phyloP scores from a whole-genome alignment of 2,888 invertebrate genomes.

The Torymus auratus region DNA sequence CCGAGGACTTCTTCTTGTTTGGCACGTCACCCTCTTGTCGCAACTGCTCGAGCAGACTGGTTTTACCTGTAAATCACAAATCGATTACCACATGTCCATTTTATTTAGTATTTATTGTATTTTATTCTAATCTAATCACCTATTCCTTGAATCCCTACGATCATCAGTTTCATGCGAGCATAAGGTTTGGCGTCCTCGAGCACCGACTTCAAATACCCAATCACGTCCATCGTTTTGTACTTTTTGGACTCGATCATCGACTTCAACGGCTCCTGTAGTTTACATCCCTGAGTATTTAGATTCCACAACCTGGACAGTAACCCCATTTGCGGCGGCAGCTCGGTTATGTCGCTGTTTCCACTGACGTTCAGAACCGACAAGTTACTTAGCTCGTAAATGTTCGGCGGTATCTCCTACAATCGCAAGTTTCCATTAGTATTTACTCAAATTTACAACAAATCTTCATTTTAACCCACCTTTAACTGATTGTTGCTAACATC shows the following conservation, averaged over 20 bases:
- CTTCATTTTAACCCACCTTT: slow-evolving; percentile 34
- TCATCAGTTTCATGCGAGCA: slow-evolving; percentile 96
- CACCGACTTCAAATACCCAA: slow-evolving; percentile 93
- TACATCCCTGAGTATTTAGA: slow-evolving; percentile 93
- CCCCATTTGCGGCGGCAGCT: slow-evolving; percentile 97
- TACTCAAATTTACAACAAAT: no score
- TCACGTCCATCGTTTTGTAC: slow-evolving; percentile 96
- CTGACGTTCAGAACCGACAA: slow-evolving; percentile 96
- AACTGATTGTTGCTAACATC: slow-evolving; percentile 94
- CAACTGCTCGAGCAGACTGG: slow-evolving; percentile 91
- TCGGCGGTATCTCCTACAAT: slow-evolving; percentile 84
- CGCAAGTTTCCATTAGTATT: background rate
- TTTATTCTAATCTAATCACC: slow-evolving; percentile 68
- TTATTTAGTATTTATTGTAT: background rate
- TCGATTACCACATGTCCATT: no score
- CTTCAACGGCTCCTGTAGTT: slow-evolving; percentile 90
- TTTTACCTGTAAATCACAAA: slow-evolving; percentile 80
- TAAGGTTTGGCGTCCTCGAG: slow-evolving; percentile 94
- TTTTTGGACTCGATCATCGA: slow-evolving; percentile 95
- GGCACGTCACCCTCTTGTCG: slow-evolving; percentile 90
- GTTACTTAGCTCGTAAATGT: slow-evolving; percentile 90
- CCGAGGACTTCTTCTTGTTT: slow-evolving; percentile 82
- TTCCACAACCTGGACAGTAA: slow-evolving; percentile 97
- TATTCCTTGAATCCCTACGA: slow-evolving; percentile 92
- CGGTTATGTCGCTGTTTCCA: slow-evolving; percentile 88